Evolutionary conservation across 2,888 invertebrate species (phyloP).

Genomic region (Calameuta filiformis): DNA sequence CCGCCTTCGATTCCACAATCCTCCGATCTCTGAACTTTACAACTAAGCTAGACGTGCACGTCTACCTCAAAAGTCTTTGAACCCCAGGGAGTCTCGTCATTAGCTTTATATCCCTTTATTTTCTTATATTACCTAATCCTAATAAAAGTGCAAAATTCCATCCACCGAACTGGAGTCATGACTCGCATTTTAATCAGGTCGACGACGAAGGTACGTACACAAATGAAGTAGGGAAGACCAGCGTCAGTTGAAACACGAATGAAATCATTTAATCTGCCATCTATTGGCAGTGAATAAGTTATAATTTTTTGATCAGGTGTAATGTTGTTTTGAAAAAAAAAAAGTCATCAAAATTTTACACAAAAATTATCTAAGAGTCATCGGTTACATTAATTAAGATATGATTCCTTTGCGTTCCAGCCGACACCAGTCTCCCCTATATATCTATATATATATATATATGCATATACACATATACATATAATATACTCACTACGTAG

Average conservation of each 20-base stretch:
- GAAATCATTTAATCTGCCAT: too few relatives aligned
- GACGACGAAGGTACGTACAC: too few relatives aligned
- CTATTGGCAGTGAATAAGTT: too few relatives aligned
- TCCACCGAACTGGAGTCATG: background rate
- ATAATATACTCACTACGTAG: background rate
- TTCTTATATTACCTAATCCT: background rate
- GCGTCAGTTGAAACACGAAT: too few relatives aligned
- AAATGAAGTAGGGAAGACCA: background rate
- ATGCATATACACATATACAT: too few relatives aligned
- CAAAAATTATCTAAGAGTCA: too few relatives aligned
- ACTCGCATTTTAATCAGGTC: background rate
- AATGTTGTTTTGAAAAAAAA: too few relatives aligned
- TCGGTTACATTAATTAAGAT: too few relatives aligned
- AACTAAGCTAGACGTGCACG: background rate
- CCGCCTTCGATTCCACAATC: background rate
- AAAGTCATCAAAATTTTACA: too few relatives aligned
- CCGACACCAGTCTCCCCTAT: too few relatives aligned
- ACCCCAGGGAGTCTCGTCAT: background rate
- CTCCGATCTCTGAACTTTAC: background rate
- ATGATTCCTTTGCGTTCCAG: too few relatives aligned
- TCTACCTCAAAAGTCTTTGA: background rate
- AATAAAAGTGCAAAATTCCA: background rate
- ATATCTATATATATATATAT: background rate
- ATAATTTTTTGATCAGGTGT: too few relatives aligned
- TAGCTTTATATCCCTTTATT: background rate